Conservation (phyloP, 2,888 invertebrate species). For the Elysia crispata region DNA sequence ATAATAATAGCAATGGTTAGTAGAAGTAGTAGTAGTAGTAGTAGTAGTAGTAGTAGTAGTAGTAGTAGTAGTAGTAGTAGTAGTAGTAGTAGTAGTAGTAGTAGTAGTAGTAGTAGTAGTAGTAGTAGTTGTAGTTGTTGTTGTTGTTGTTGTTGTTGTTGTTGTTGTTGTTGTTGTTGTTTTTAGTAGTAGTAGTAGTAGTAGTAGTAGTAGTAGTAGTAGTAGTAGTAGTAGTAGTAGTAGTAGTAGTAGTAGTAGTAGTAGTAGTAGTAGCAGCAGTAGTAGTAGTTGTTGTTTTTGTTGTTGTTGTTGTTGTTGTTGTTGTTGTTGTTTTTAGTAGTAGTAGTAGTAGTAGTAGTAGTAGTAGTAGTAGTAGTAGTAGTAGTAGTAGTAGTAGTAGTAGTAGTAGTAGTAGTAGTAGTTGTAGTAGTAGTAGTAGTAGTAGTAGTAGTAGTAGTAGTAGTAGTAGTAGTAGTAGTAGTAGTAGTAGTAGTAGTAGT, state of each 20-base stretch:
- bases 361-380: neutral
- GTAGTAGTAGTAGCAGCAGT: neutral
- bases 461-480: conserved; percentile 9
- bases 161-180: too few species aligned
- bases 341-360: neutral
- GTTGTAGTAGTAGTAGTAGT: neutral
- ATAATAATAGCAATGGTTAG: neutral
- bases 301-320: too few species aligned
- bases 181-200: too few species aligned
- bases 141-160: neutral
- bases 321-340: too few species aligned
- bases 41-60: neutral
- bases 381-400: neutral
- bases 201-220: neutral
- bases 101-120: too few species aligned
- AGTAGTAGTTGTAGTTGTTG: neutral
- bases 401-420: neutral
- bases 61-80: neutral
- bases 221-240: neutral
- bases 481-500: neutral
- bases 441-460: conserved; percentile 9
- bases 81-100: neutral
- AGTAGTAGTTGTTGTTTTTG: too few species aligned
- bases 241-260: neutral
- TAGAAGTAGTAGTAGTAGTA: neutral